phyloP scores from a whole-genome alignment of 1,140 invertebrate genomes.

The Pseudomyrmex sp. region DNA sequence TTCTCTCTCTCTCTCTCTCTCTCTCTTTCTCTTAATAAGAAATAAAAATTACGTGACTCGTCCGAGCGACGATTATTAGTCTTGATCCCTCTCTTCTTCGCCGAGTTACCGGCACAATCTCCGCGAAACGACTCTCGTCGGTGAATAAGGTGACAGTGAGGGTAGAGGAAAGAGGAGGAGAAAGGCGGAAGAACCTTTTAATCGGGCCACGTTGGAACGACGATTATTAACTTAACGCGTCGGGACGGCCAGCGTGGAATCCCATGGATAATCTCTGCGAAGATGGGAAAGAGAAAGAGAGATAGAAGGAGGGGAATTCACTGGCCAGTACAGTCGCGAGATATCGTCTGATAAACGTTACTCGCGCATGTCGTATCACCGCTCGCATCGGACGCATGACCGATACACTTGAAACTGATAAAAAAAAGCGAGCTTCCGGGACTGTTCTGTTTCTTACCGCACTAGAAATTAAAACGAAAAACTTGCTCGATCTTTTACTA shows the following conservation, averaged over 20 bases:
- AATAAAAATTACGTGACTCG: constrained; percentile 45
- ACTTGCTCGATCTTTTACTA: neutral
- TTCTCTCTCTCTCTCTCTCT: neutral
- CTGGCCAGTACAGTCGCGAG: neutral
- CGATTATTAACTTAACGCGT: constrained; percentile 48
- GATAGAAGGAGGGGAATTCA: neutral
- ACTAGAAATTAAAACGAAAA: neutral
- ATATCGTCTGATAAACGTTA: constrained; percentile 56
- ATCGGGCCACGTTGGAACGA: constrained; percentile 17
- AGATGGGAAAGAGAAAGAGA: constrained; percentile 4
- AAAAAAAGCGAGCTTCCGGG: constrained; percentile 34
- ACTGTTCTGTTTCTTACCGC: constrained; percentile 40
- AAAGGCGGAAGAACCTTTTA: constrained; percentile 30
- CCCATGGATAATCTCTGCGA: constrained; percentile 27
- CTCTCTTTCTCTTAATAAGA: constrained; percentile 15
- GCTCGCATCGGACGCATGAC: constrained; percentile 28
- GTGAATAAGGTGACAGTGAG: neutral
- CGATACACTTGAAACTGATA: constrained; percentile 67
- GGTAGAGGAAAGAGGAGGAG: neutral
- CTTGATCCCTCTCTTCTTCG: neutral
- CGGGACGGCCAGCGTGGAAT: constrained; percentile 50
- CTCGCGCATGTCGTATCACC: constrained; percentile 2
- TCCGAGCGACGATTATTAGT: constrained; percentile 32
- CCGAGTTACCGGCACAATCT: neutral
- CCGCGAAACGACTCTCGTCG: constrained; percentile 13